Evolutionary conservation across 1,140 invertebrate genomes (phyloP).

Genomic region (Diorhabda carinulata): DNA sequence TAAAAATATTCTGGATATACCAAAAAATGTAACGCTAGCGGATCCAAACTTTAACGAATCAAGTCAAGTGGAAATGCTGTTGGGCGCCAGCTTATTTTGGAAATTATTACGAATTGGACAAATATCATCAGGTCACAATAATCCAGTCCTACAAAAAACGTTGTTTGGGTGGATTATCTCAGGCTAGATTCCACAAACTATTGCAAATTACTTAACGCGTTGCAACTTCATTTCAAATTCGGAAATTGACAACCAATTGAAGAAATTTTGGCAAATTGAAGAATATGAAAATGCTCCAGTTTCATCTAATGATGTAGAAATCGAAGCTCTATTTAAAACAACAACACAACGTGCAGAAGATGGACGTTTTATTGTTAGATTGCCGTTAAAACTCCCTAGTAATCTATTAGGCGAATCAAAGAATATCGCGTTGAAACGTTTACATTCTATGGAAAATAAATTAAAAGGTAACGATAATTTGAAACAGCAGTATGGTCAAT

Average conservation of each 20-base stretch:
- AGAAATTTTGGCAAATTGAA: slow-evolving; percentile 19
- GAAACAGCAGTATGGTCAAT: slow-evolving; percentile 9
- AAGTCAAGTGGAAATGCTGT: slow-evolving; percentile 20
- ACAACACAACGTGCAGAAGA: slow-evolving; percentile 7
- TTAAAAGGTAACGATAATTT: not conserved
- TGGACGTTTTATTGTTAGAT: slow-evolving; percentile 14
- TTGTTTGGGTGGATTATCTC: slow-evolving; percentile 20
- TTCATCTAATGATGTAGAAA: too few relatives aligned
- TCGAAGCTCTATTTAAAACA: not conserved
- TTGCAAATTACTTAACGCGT: not conserved
- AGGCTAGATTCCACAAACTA: not conserved
- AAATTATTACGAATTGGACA: slow-evolving; percentile 9
- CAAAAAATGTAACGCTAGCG: slow-evolving; percentile 24
- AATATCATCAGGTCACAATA: slow-evolving; percentile 3
- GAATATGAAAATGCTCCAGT: not conserved
- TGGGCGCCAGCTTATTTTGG: slow-evolving; percentile 18
- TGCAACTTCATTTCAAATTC: not conserved
- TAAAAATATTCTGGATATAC: slow-evolving; percentile 4
- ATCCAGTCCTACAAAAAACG: slow-evolving; percentile 30
- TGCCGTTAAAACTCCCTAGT: not conserved
- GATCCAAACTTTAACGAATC: slow-evolving; percentile 21
- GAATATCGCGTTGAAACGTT: not conserved
- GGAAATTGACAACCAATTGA: slow-evolving; percentile 11
- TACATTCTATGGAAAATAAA: not conserved
- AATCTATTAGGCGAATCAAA: not conserved